Conservation (phyloP, 2,113 vertebrate genomes). For the Aplodontia rufa region DNA sequence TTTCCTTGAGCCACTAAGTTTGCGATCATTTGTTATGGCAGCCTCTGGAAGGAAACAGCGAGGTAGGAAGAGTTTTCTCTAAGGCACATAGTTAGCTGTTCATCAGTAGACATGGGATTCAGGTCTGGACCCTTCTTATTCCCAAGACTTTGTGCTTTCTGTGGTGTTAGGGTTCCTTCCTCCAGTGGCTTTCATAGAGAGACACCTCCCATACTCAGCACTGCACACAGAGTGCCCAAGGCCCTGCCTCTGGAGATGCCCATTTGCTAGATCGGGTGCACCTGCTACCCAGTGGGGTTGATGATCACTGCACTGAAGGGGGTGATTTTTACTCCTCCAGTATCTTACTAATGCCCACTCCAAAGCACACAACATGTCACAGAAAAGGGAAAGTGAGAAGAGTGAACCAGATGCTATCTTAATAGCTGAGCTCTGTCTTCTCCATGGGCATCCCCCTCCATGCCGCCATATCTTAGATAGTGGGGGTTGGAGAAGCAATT, state of each 20-base stretch:
- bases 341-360: background rate
- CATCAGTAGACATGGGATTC: background rate
- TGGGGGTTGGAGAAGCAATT: background rate
- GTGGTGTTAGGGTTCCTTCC: background rate
- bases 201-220: rapidly evolving
- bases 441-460: background rate
- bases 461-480: background rate
- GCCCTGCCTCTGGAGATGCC: background rate
- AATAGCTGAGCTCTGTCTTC: background rate
- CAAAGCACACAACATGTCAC: background rate
- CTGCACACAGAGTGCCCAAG: rapidly evolving
- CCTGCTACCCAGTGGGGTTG: rapidly evolving
- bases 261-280: too few relatives aligned
- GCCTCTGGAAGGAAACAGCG: background rate
- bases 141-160: background rate
- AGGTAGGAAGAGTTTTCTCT: background rate
- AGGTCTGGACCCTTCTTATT: background rate
- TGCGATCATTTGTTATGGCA: background rate
- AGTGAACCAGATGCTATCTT: background rate
- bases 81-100: background rate
- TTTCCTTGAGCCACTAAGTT: background rate
- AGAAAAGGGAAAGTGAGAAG: background rate
- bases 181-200: rapidly evolving
- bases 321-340: background rate
- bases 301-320: background rate